These are phyloP conservation scores for Montipora foliosa DNA, from an alignment of 64 coral and sea anemone genomes.

Conservation along the genomic window DNA sequence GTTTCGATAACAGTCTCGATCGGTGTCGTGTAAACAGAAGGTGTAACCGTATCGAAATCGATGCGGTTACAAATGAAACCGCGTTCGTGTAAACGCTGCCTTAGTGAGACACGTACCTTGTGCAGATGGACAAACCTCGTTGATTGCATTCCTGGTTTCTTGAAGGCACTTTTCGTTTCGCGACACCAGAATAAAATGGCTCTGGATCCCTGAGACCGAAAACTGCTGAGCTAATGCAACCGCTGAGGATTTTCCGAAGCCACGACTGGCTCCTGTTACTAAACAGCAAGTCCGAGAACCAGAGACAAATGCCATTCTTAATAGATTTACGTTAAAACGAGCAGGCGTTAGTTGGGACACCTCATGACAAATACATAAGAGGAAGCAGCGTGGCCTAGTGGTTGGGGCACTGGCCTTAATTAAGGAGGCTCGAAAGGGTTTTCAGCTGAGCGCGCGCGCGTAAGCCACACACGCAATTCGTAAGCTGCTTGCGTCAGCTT, in stretches of 20 bases:
- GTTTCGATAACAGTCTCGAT: no score
- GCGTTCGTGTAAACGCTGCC: not conserved
- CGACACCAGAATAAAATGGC: conserved; percentile 49
- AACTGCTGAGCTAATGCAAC: conserved; percentile 40
- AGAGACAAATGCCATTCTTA: conserved; percentile 9
- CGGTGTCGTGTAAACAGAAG: no score
- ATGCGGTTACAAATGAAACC: no score
- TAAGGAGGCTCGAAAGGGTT: no score
- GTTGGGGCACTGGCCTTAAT: no score
- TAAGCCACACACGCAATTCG: no score
- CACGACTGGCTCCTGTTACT: conserved; percentile 79
- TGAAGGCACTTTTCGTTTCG: conserved; percentile 47
- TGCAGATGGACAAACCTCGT: conserved; percentile 11
- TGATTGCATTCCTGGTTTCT: conserved; percentile 32
- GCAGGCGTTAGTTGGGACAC: not conserved
- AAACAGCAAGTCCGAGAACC: conserved; percentile 46
- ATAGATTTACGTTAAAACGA: not conserved
- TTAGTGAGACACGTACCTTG: conserved; percentile 23
- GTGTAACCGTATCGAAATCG: no score
- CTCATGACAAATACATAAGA: no score
- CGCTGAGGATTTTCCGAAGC: conserved; percentile 61
- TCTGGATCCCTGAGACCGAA: not conserved
- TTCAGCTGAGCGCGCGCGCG: no score
- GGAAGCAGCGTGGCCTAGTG: no score
- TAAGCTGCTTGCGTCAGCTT: no score